Evolutionary conservation across 2,888 invertebrate genomes (phyloP).

Genomic region (Drosophila aldrichi): DNA sequence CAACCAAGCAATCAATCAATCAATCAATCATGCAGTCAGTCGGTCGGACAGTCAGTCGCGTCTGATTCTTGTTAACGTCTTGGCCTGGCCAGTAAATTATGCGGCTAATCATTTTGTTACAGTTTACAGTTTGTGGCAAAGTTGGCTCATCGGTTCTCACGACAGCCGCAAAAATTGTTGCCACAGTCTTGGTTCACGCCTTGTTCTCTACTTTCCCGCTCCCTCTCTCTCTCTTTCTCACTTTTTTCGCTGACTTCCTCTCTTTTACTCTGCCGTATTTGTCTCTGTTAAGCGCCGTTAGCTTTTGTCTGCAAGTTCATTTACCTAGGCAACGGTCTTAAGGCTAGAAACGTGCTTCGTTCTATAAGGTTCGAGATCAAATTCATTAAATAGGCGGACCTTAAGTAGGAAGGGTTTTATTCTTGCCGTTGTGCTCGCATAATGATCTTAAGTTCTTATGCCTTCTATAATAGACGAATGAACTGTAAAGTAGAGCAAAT

Average conservation of each 20-base stretch:
- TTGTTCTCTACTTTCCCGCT: background rate
- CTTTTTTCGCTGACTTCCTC: background rate
- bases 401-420: slow-evolving; percentile 45
- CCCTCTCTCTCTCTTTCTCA: background rate
- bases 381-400: slow-evolving; percentile 60
- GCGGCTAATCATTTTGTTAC: slow-evolving; percentile 76
- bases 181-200: slow-evolving; percentile 14
- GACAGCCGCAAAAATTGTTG: slow-evolving; percentile 71
- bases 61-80: slow-evolving; percentile 53
- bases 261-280: slow-evolving; percentile 19
- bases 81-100: slow-evolving; percentile 68
- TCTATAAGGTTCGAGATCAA: slow-evolving; percentile 60
- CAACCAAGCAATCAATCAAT: slow-evolving; percentile 37
- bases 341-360: slow-evolving; percentile 59
- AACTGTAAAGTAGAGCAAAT: slow-evolving; percentile 7
- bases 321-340: slow-evolving; percentile 56
- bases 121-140: slow-evolving; percentile 62
- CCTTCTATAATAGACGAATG: background rate
- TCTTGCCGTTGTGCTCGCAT: background rate
- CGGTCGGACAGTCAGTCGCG: slow-evolving; percentile 35
- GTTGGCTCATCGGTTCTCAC: slow-evolving; percentile 58
- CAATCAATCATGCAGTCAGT: slow-evolving; percentile 51
- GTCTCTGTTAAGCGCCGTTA: slow-evolving; percentile 62
- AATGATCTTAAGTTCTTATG: slow-evolving; percentile 34
- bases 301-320: slow-evolving; percentile 74